Evolutionary conservation across 2,888 invertebrate species (phyloP), one percentile per base, ranked within the genome.

Genomic region (Operophtera brumata): DNA sequence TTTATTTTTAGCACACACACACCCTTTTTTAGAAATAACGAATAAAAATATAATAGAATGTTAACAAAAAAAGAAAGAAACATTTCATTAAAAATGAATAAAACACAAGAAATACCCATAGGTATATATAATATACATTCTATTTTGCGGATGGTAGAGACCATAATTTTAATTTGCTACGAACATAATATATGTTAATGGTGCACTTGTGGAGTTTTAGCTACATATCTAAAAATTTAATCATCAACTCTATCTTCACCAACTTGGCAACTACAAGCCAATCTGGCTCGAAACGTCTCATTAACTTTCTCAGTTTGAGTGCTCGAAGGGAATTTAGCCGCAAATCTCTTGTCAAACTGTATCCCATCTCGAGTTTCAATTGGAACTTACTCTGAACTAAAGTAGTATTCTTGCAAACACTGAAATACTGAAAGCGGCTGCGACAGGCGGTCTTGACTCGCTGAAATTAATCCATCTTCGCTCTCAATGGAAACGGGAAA

Each of bases 401-500:
- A 83, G 81, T 78, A 82, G 84, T 82, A 79, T 81, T 81, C 82
- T 84, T 77, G 82, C 66, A 69, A 72, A 76, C 70, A 71, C 70
- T 73, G 78, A 70, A 77, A 75, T 78, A 71, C 77, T 81, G 79
- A 80, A 82, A 78, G 78, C 80, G 78, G 71, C 73, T 70, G 72
- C 75, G 75, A 70, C 76, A 75, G 80, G 73, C 76, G 79, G 78
- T 84, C 85, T 79, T 78, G 83, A 78, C 81, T 84, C 69, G 75
- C 63, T 77, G 80, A 80, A 86, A 86, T 89, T 89, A 88, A 88
- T 88, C 83, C 82, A 83, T 86, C 84, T 81, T 76, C 74, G 69
- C 73, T 71, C 67, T 78, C 77, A 79, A 78, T 77, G 69, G 76
- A 51, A 62, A 57, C 64, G 59, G 65, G 72, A 75, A 78, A 75